These are phyloP conservation scores for Muscicapa adusta DNA, from an alignment of 2,113 vertebrate genomes.

Conservation along the genomic window DNA sequence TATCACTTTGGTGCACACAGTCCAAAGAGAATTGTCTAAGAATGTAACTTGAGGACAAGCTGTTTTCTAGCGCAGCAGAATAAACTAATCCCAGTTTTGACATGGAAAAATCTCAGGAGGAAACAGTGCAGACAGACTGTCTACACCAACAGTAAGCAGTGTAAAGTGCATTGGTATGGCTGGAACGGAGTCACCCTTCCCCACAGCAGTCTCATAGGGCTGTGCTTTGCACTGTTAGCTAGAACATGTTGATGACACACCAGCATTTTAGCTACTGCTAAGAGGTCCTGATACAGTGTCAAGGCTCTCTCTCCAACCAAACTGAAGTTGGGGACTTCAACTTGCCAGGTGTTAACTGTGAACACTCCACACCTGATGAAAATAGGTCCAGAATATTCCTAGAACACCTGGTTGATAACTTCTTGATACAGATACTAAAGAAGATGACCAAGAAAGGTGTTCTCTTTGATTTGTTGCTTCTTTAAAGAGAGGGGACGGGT, in stretches of 20 bases:
- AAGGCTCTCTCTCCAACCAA: background rate
- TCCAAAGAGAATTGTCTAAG: background rate
- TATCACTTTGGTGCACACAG: background rate
- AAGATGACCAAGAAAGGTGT: background rate
- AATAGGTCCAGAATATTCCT: background rate
- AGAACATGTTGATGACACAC: background rate
- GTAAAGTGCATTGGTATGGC: background rate
- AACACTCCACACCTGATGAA: background rate
- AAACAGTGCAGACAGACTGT: background rate
- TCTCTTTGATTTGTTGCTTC: background rate
- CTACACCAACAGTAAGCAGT: background rate
- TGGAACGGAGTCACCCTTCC: background rate
- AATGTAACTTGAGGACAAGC: background rate
- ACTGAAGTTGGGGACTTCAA: background rate
- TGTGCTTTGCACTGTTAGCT: background rate
- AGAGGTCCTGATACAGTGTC: background rate
- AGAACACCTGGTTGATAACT: background rate
- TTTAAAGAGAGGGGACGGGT: background rate
- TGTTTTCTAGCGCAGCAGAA: background rate
- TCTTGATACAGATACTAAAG: background rate
- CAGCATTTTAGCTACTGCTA: background rate
- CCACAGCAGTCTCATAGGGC: background rate
- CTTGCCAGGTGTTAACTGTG: background rate
- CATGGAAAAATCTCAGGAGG: background rate
- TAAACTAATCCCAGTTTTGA: background rate